phyloP scores from a whole-genome alignment of 2,113 vertebrate species.

The Cervus canadensis region DNA sequence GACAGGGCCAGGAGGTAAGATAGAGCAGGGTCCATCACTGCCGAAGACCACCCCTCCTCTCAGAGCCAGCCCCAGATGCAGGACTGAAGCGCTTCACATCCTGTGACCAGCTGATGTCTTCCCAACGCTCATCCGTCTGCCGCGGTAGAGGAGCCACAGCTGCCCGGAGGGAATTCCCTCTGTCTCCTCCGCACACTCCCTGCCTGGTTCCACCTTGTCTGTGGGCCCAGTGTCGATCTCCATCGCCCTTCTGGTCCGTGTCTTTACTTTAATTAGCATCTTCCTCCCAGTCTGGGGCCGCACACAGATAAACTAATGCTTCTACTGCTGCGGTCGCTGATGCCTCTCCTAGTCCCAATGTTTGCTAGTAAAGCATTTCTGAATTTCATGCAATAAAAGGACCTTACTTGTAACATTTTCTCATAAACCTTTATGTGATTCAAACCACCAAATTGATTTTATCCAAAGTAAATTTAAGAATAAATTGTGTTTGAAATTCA shows the following conservation, averaged over 20 bases:
- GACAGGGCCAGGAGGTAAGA: background rate
- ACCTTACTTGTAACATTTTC: slow-evolving; percentile 17
- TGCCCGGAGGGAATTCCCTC: slow-evolving; percentile 95
- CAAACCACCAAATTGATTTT: slow-evolving; percentile 36
- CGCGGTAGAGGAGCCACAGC: slow-evolving; percentile 93
- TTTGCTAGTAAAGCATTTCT: slow-evolving; percentile 36
- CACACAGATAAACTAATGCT: background rate
- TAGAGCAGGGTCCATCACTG: slow-evolving; percentile 46
- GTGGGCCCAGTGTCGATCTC: slow-evolving; percentile 95
- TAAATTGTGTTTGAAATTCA: slow-evolving; percentile 55
- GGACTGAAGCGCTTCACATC: slow-evolving; percentile 90
- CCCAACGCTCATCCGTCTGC: slow-evolving; percentile 95
- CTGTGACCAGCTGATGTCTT: slow-evolving; percentile 92
- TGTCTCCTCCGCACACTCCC: slow-evolving; percentile 93
- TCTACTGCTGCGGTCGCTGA: background rate
- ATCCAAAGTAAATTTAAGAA: slow-evolving; percentile 49
- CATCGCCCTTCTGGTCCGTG: slow-evolving; percentile 93
- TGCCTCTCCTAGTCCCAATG: background rate
- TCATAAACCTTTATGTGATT: slow-evolving; percentile 41
- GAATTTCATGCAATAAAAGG: slow-evolving; percentile 8
- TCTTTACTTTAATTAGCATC: slow-evolving; percentile 75
- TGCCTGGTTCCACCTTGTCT: slow-evolving; percentile 96
- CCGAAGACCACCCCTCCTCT: slow-evolving; percentile 81
- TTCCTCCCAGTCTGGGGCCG: background rate
- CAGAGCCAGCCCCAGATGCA: slow-evolving; percentile 90